Percentiles rank a stretch among this genome's conserved stretches.
These are phyloP conservation scores for Ramazzottius varieornatus DNA, from an alignment of 2,888 invertebrate species.

Conservation along the genomic window DNA sequence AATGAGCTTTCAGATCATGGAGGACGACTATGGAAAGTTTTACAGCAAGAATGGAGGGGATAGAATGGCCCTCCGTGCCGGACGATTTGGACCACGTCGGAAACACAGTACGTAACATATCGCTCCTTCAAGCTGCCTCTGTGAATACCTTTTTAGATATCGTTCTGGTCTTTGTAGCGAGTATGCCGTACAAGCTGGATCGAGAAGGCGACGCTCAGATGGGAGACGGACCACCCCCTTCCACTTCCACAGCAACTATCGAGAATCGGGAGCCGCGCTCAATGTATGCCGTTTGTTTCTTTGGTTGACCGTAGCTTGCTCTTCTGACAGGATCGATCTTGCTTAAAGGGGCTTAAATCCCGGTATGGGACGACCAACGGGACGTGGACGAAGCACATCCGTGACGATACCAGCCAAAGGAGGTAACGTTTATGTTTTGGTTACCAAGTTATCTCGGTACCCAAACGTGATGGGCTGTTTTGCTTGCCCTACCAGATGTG, in stretches of 20 bases:
- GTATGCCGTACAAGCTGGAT: neutral
- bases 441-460: neutral
- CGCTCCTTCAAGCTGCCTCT: neutral
- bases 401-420: neutral
- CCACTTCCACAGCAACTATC: too few relatives aligned
- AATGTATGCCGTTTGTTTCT: too few relatives aligned
- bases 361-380: neutral
- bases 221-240: neutral
- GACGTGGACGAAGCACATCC: neutral
- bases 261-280: too few relatives aligned
- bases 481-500: neutral
- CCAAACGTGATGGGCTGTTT: neutral
- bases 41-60: neutral
- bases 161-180: neutral
- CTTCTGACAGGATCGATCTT: too few relatives aligned
- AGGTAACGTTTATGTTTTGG: too few relatives aligned
- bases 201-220: constrained; percentile 1
- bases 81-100: neutral
- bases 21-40: neutral
- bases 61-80: neutral
- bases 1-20: too few relatives aligned
- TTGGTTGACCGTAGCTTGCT: too few relatives aligned
- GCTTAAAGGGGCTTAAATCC: too few relatives aligned
- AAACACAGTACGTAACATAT: neutral
- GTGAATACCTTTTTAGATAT: neutral